Percentiles rank a stretch among this genome's conserved stretches.
phyloP scores from a whole-genome alignment of 1,140 invertebrate genomes.

The Pachypeltis micranthus region DNA sequence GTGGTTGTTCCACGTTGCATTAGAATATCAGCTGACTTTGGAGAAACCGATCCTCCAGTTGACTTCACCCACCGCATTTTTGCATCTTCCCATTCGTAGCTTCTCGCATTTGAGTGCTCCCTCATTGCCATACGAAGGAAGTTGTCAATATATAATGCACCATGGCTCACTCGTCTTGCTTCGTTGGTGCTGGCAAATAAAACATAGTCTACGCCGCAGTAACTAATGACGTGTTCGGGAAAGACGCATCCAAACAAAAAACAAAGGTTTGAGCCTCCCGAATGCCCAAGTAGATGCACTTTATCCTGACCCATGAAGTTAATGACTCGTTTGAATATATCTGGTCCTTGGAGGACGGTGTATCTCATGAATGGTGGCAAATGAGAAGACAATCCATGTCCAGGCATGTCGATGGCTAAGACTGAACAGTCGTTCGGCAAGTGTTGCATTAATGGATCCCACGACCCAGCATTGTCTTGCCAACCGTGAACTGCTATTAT shows the following conservation, averaged over 20 bases:
- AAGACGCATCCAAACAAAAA: conserved; percentile 66
- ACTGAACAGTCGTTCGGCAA: conserved; percentile 46
- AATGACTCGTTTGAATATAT: conserved; percentile 55
- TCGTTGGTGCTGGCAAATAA: conserved; percentile 51
- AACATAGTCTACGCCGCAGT: conserved; percentile 23
- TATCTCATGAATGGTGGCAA: conserved; percentile 58
- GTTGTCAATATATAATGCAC: conserved; percentile 53
- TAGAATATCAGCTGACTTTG: conserved; percentile 50
- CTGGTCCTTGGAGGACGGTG: conserved; percentile 56
- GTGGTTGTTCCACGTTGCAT: conserved; percentile 56
- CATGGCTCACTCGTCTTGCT: conserved; percentile 41
- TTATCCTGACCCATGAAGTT: conserved; percentile 67
- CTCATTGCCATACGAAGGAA: conserved; percentile 55
- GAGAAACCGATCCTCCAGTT: conserved; percentile 53
- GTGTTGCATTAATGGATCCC: conserved; percentile 62
- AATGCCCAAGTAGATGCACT: conserved; percentile 64
- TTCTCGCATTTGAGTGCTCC: conserved; percentile 3
- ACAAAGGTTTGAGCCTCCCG: conserved; percentile 61
- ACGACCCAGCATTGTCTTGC: conserved; percentile 78
- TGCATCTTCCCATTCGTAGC: conserved; percentile 18
- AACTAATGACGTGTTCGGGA: conserved; percentile 48
- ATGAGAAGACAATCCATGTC: conserved; percentile 71
- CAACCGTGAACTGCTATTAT: conserved; percentile 75
- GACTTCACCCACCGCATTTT: conserved; percentile 41
- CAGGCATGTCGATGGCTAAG: conserved; percentile 64